Evolutionary conservation across 2,888 invertebrate genomes (phyloP).

Genomic region (Platerodrilus igneus): DNA sequence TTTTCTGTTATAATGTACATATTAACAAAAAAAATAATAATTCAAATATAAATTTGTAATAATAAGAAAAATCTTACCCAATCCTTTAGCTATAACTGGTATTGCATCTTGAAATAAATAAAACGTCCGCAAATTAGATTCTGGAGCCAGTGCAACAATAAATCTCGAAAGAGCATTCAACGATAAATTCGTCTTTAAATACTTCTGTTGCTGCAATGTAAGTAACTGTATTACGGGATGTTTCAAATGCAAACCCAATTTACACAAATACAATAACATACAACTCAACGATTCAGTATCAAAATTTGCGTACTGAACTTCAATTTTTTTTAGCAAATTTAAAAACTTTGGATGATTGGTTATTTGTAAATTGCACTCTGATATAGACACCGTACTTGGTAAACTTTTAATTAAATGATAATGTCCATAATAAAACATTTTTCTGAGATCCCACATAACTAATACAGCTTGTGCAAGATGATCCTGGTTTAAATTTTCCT

Average conservation of each 20-base stretch:
- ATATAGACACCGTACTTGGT: too few species aligned
- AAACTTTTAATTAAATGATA: slow-evolving; percentile 19
- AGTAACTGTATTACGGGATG: slow-evolving; percentile 42
- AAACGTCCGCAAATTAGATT: slow-evolving; percentile 44
- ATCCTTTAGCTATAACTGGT: slow-evolving; percentile 42
- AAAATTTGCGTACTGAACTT: slow-evolving; percentile 38
- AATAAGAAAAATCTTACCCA: slow-evolving; percentile 36
- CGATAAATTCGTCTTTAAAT: slow-evolving; percentile 35
- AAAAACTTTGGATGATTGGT: slow-evolving; percentile 37
- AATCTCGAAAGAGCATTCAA: slow-evolving; percentile 47
- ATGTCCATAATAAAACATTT: slow-evolving; percentile 38
- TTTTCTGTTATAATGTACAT: too few species aligned
- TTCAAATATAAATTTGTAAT: not conserved
- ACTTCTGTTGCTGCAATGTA: slow-evolving; percentile 37
- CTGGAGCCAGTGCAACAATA: slow-evolving; percentile 44
- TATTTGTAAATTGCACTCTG: slow-evolving; percentile 38
- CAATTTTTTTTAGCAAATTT: slow-evolving; percentile 36
- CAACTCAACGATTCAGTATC: slow-evolving; percentile 45
- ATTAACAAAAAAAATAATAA: too few species aligned
- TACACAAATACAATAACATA: slow-evolving; percentile 48
- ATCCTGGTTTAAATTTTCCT: too few species aligned
- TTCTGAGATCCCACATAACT: slow-evolving; percentile 44
- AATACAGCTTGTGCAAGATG: slow-evolving; percentile 40
- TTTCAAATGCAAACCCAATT: slow-evolving; percentile 46
- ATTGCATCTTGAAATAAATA: slow-evolving; percentile 44